These are phyloP conservation scores for Tauraco erythrolophus DNA, from an alignment of 2,113 vertebrate species.

Conservation along the genomic window DNA sequence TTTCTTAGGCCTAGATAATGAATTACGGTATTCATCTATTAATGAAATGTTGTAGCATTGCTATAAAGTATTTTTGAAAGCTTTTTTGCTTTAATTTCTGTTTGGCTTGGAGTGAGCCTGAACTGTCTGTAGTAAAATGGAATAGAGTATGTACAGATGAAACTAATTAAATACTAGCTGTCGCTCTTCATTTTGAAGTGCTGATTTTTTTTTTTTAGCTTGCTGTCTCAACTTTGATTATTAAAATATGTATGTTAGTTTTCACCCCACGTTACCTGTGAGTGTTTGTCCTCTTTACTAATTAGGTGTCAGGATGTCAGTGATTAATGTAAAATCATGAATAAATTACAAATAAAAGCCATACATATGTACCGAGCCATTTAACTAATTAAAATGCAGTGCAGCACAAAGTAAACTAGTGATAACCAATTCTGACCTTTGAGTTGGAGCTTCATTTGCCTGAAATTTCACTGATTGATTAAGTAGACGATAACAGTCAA, in stretches of 20 bases:
- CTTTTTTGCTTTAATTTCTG: conserved; percentile 35
- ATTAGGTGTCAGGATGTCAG: conserved; percentile 64
- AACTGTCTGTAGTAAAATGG: not conserved
- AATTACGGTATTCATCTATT: not conserved
- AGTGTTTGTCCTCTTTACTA: conserved; percentile 41
- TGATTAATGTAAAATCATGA: conserved; percentile 58
- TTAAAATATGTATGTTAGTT: conserved; percentile 6
- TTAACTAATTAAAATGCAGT: conserved; percentile 13
- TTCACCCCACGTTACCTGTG: conserved; percentile 29
- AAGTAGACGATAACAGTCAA: not conserved
- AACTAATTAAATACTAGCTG: conserved; percentile 36
- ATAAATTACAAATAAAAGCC: conserved; percentile 54
- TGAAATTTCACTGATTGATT: conserved; percentile 21
- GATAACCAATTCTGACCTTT: conserved; percentile 7
- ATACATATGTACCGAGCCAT: not conserved
- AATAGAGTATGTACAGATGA: not conserved
- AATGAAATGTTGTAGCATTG: not conserved
- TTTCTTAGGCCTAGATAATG: not conserved
- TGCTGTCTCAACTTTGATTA: conserved; percentile 38
- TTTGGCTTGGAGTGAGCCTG: conserved; percentile 22
- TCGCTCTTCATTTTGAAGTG: conserved; percentile 4
- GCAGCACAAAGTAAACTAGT: not conserved
- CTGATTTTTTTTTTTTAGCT: not conserved
- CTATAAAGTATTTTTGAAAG: not conserved
- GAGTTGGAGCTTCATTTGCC: not conserved